phyloP scores from a whole-genome alignment of 2,113 vertebrate species.

The Grammomys dolichurus region DNA sequence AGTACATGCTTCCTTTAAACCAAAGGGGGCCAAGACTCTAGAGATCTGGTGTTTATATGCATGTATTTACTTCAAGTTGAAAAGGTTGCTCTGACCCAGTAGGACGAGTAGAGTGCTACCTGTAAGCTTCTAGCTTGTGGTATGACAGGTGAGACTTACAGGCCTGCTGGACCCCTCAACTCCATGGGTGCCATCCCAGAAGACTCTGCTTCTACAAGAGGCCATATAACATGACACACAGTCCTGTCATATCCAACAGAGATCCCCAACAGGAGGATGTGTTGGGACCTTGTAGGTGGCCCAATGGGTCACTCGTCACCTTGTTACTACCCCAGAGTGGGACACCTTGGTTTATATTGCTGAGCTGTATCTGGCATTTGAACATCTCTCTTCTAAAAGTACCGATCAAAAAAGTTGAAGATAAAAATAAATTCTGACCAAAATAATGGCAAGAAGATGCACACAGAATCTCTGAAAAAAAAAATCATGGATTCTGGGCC shows the following conservation, averaged over 20 bases:
- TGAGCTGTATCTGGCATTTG: not conserved
- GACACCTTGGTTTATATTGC: not conserved
- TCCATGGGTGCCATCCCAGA: not conserved
- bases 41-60: not conserved
- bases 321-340: not conserved
- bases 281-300: not conserved
- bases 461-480: not conserved
- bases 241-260: too few species aligned
- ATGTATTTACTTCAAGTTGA: not conserved
- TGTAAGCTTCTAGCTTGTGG: not conserved
- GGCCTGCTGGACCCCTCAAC: not conserved
- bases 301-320: rapidly evolving
- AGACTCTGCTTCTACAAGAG: not conserved
- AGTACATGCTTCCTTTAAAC: not conserved
- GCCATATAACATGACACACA: not conserved
- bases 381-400: not conserved
- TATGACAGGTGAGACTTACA: rapidly evolving
- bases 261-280: rapidly evolving
- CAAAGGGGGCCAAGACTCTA: not conserved
- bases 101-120: not conserved
- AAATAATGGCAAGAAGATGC: slow-evolving; percentile 10
- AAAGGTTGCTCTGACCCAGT: not conserved
- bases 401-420: not conserved
- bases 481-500: not conserved
- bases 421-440: not conserved